A percentile compares a stretch with the other conserved stretches of the same genome.
Conservation (phyloP, 2,113 vertebrate genomes). For the Pterocles gutturalis region DNA sequence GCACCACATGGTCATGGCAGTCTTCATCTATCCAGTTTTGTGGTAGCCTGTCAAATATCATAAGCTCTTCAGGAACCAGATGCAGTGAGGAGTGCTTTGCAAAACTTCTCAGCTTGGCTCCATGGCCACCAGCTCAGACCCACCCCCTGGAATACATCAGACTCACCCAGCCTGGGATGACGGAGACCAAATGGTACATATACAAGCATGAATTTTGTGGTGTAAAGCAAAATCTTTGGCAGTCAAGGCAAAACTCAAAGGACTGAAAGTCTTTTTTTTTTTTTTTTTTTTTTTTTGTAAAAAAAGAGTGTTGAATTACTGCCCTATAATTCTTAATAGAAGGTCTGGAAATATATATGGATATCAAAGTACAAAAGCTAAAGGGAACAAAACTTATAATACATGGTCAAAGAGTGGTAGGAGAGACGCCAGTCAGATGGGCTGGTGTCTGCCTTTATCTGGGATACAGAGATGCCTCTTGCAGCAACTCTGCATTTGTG, state of each 20-base stretch:
- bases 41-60: neutral
- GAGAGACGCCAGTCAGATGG: neutral
- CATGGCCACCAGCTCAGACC: neutral
- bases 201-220: neutral
- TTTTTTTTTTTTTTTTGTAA: neutral
- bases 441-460: neutral
- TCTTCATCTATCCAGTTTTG: neutral
- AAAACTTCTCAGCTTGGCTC: neutral
- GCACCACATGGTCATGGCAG: neutral
- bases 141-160: accelerated
- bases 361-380: neutral
- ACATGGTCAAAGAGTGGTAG: neutral
- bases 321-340: neutral
- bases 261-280: neutral
- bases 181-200: accelerated
- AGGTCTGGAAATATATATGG: neutral
- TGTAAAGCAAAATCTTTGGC: neutral
- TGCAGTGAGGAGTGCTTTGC: neutral
- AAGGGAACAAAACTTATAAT: neutral
- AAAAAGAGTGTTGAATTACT: neutral
- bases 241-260: neutral
- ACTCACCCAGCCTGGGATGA: neutral
- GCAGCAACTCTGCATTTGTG: neutral
- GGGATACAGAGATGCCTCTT: neutral
- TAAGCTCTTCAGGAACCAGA: neutral